Evolutionary conservation across 2,888 invertebrate genomes (phyloP).

Genomic region (Sarcophaga subvicina): DNA sequence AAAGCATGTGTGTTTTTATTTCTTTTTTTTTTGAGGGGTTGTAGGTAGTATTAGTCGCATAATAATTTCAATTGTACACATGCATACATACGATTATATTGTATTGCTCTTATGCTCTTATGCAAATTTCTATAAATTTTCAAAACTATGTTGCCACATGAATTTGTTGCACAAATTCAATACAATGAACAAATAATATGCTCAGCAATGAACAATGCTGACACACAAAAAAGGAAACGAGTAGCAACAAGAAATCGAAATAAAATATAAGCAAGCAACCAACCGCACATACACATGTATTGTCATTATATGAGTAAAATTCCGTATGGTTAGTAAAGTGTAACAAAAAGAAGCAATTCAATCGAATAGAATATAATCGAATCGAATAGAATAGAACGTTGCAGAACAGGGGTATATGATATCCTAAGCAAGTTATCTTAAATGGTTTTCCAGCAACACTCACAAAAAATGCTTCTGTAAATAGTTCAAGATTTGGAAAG

Average conservation of each 20-base stretch:
- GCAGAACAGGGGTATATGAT: too few relatives aligned
- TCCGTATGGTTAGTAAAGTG: constrained; percentile 43
- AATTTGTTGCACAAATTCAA: constrained; percentile 56
- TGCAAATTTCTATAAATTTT: constrained; percentile 41
- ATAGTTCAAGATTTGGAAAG: too few relatives aligned
- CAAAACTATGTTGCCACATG: constrained; percentile 44
- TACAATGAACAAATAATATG: constrained; percentile 20
- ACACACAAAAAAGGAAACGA: background rate
- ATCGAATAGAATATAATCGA: background rate
- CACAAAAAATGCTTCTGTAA: too few relatives aligned
- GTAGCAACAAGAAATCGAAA: constrained; percentile 9
- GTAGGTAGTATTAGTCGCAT: background rate
- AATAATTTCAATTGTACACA: constrained; percentile 20
- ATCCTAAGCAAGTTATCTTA: too few relatives aligned
- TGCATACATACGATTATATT: background rate
- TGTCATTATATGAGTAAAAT: constrained; percentile 45
- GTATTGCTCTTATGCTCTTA: constrained; percentile 6
- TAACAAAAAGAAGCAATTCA: constrained; percentile 6
- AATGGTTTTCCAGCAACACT: too few relatives aligned
- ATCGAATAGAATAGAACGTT: too few relatives aligned
- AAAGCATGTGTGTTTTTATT: background rate
- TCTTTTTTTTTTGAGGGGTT: background rate
- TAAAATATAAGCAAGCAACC: constrained; percentile 9
- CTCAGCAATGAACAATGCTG: constrained; percentile 11
- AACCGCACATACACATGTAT: background rate